These are phyloP conservation scores for Toxonevra muliebris DNA, from an alignment of 2,888 invertebrate species.

Conservation along the genomic window DNA sequence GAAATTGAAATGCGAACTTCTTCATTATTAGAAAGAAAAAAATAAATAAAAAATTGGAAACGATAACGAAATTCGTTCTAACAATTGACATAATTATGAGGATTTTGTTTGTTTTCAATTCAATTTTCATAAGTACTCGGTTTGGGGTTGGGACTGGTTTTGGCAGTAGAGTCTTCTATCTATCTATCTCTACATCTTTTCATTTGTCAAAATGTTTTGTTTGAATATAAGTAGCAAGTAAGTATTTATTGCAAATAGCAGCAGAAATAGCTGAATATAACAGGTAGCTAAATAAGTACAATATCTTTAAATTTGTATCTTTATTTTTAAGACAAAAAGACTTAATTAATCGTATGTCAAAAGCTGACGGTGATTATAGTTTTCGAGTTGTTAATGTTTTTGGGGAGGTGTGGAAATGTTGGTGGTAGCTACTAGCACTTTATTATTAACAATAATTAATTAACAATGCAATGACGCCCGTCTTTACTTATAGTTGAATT, in stretches of 20 bases:
- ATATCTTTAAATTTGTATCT: neutral
- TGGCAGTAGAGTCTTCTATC: neutral
- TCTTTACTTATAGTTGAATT: conserved; percentile 15
- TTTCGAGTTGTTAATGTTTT: conserved; percentile 9
- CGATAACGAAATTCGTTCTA: conserved; percentile 8
- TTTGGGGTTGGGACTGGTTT: conserved; percentile 34
- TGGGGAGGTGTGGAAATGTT: conserved; percentile 41
- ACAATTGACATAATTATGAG: conserved; percentile 11
- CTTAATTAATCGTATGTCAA: conserved; percentile 44
- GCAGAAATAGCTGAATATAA: no score
- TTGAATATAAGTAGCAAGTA: no score
- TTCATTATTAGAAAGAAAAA: neutral
- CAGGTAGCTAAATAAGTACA: no score
- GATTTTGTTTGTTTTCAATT: neutral
- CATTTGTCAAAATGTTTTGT: no score
- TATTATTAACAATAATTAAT: conserved; percentile 7
- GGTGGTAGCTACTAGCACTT: neutral
- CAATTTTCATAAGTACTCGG: neutral
- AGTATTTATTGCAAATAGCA: no score
- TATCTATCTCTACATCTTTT: no score
- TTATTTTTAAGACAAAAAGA: conserved; percentile 19
- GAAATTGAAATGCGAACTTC: neutral
- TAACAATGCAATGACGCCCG: neutral
- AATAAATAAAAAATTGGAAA: neutral
- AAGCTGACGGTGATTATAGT: conserved; percentile 21